Evolutionary conservation across 1,140 invertebrate genomes (phyloP).

Genomic region (Papilio glaucus): DNA sequence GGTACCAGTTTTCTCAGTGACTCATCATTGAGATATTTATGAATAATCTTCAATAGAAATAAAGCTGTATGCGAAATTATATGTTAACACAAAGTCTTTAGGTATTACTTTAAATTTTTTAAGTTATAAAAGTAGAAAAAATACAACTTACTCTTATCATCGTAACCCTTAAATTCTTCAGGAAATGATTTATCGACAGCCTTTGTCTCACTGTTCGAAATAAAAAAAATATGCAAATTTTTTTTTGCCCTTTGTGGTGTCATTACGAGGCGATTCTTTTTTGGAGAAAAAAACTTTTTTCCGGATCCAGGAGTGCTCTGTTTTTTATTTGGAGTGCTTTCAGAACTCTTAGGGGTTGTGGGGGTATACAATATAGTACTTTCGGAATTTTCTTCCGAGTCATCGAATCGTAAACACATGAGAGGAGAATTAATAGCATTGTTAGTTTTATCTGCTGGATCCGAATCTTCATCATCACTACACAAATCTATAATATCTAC

Average conservation of each 20-base stretch:
- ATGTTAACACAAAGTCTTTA: slow-evolving; percentile 23
- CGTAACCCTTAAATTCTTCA: slow-evolving; percentile 46
- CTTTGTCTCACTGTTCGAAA: slow-evolving; percentile 23
- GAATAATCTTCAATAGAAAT: slow-evolving; percentile 59
- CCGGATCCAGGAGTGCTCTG: slow-evolving; percentile 42
- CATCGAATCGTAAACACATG: not conserved
- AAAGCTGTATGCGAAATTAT: slow-evolving; percentile 55
- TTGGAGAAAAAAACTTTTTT: slow-evolving; percentile 64
- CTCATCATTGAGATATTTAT: slow-evolving; percentile 52
- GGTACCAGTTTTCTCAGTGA: slow-evolving; percentile 51
- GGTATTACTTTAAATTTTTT: not conserved
- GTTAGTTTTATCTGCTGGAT: not conserved
- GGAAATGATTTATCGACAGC: slow-evolving; percentile 39
- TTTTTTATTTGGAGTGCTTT: slow-evolving; percentile 40
- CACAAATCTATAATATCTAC: slow-evolving; percentile 46
- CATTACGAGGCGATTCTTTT: slow-evolving; percentile 54
- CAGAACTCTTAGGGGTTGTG: slow-evolving; percentile 40
- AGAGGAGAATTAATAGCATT: not conserved
- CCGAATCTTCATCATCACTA: slow-evolving; percentile 55
- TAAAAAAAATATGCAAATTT: slow-evolving; percentile 42
- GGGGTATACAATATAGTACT: slow-evolving; percentile 47
- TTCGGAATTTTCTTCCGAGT: slow-evolving; percentile 29
- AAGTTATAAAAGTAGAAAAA: slow-evolving; percentile 23
- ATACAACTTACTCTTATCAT: slow-evolving; percentile 67
- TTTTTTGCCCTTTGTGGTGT: slow-evolving; percentile 51